Conservation (phyloP, 1,140 invertebrate genomes). For the Onthophagus taurus region DNA sequence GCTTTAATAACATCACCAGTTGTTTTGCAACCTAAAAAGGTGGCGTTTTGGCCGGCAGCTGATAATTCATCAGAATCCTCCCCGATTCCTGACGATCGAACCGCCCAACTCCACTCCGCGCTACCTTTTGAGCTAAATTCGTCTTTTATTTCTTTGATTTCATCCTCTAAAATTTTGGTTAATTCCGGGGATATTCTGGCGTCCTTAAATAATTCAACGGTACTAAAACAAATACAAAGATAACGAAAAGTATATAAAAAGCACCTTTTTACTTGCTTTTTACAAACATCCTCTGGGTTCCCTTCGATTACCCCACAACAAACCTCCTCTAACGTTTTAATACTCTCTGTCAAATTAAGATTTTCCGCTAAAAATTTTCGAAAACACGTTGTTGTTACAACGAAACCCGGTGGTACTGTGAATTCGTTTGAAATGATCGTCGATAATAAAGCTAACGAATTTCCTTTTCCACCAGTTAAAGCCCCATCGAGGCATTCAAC, state of each 20-base stretch:
- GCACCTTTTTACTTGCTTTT: slow-evolving; percentile 16
- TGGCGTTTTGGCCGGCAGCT: slow-evolving; percentile 77
- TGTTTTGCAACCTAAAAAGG: slow-evolving; percentile 54
- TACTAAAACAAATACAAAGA: slow-evolving; percentile 22
- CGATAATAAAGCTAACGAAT: slow-evolving; percentile 53
- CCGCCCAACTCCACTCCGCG: slow-evolving; percentile 23
- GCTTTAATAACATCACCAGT: slow-evolving; percentile 45
- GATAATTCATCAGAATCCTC: slow-evolving; percentile 72
- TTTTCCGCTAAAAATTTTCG: slow-evolving; percentile 23
- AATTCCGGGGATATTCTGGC: slow-evolving; percentile 20
- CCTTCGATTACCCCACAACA: slow-evolving; percentile 22
- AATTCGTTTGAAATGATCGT: not conserved
- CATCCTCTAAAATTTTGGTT: slow-evolving; percentile 19
- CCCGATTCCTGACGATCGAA: slow-evolving; percentile 36
- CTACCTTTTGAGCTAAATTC: slow-evolving; percentile 29
- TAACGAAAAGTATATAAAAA: not conserved
- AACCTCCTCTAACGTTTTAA: slow-evolving; percentile 27
- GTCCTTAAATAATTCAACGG: slow-evolving; percentile 22
- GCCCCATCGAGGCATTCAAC: slow-evolving; percentile 37
- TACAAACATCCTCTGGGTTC: slow-evolving; percentile 26
- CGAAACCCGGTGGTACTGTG: slow-evolving; percentile 25
- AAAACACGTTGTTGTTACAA: slow-evolving; percentile 25
- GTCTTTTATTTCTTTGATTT: slow-evolving; percentile 35
- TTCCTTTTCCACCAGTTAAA: slow-evolving; percentile 62
- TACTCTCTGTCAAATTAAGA: slow-evolving; percentile 18